Evolutionary conservation across 2,797 vertebrate species (phyloP).

Genomic region (Hypotaenidia okinawae): DNA sequence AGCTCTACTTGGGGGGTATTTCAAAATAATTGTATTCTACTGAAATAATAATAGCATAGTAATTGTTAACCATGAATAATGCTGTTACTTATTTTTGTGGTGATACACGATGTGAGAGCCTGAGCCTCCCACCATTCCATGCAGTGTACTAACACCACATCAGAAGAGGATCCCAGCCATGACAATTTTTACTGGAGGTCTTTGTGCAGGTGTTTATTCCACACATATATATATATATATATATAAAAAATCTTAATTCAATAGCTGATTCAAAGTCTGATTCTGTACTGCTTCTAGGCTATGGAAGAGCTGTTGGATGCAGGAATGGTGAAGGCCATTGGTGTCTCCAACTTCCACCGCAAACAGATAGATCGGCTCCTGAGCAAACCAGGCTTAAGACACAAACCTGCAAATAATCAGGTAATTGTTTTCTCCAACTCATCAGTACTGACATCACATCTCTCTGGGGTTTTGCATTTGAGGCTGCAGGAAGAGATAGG

Average conservation of each 20-base stretch:
- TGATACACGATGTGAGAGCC: fast-evolving
- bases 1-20: background rate
- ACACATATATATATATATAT: no score
- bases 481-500: background rate
- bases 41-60: background rate
- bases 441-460: background rate
- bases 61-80: background rate
- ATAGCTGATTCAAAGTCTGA: background rate
- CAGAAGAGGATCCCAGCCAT: background rate
- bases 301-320: background rate
- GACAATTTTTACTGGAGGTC: background rate
- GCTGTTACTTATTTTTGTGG: background rate
- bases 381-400: background rate
- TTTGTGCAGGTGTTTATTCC: background rate
- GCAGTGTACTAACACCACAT: background rate
- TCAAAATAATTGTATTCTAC: background rate
- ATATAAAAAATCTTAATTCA: background rate
- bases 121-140: background rate
- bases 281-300: background rate
- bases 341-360: background rate
- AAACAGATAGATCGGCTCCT: background rate
- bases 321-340: background rate
- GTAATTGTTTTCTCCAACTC: background rate
- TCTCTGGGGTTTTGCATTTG: background rate
- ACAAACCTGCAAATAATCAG: background rate